Base-by-base conservation (phyloP, 2,888 invertebrate species). In the Brenthis hecate region DNA sequence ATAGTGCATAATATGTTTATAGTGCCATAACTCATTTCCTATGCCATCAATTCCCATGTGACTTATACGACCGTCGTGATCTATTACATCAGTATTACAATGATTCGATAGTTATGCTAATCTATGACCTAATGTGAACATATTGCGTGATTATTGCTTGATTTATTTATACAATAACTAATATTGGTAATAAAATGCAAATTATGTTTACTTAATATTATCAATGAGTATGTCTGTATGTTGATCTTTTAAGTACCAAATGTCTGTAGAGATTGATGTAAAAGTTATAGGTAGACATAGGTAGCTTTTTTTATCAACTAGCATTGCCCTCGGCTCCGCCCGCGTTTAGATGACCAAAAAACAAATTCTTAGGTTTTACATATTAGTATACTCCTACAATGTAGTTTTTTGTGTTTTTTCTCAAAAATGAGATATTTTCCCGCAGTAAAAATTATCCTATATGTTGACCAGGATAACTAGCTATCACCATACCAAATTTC, bases 91-190 rank as follows among this genome's bases (percentile, higher is more conserved):
- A 55, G 62, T 36, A 62, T 54, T 72, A 66, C 72, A 62, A 69
- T 69, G 69, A 69, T 69, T 69, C 55, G 69, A 65, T 72, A 61
- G 69, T 65, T 69, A 67, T 72, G 67, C 61, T 72, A 72, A 72
- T 72, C 65, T 65, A 23, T 47, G 56, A 58, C 68, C 67, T 72
- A 70, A 72, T 70, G 65, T 63, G 60, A 63, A 65, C 69, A 65
- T 72, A 72, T 72, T 65, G 65, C 54, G 57, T 62, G 65, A 62
- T 65, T 68, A 71, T 68, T 62, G 43, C 57, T 43, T 65, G 65
- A 68, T 68, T 32, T 68, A 65, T 71, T 54, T 32, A 14, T 54
- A 55, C 56, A 16, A 23, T 56, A 16, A 56, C 47, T 16, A 28
- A 36, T 13, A 36, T 56, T 36, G 36, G 28, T 36, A 16, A 32